phyloP scores from a whole-genome alignment of 64 coral and sea anemone genomes.

The Astreopora myriophthalma region DNA sequence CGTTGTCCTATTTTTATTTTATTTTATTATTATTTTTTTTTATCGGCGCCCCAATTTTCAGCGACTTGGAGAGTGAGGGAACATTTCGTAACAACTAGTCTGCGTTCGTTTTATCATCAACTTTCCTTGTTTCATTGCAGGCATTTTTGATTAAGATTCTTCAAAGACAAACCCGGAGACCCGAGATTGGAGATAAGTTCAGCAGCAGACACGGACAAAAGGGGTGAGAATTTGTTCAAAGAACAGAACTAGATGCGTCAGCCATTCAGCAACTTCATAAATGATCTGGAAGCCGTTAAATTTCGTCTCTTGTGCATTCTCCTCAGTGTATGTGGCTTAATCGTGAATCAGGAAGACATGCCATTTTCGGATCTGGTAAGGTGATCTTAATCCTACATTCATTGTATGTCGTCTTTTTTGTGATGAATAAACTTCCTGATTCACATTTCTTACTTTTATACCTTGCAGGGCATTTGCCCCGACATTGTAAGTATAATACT shows the following conservation, averaged over 20 bases:
- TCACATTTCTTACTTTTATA: not conserved
- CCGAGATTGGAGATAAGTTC: slow-evolving; percentile 98
- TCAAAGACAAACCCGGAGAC: slow-evolving; percentile 86
- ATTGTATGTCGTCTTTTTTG: not conserved
- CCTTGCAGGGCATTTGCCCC: slow-evolving; percentile 89
- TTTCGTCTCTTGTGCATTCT: not conserved
- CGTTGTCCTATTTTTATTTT: no score
- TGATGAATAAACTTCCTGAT: not conserved
- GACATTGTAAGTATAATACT: slow-evolving; percentile 89
- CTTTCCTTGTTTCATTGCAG: slow-evolving; percentile 16
- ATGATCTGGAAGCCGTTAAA: no score
- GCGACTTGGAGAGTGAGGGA: no score
- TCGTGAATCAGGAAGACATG: slow-evolving; percentile 97
- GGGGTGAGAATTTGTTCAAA: slow-evolving; percentile 52
- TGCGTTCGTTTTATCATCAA: no score
- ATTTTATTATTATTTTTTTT: no score
- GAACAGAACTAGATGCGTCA: no score
- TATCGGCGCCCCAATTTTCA: no score
- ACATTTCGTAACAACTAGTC: no score
- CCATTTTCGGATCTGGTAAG: slow-evolving; percentile 93
- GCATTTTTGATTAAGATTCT: slow-evolving; percentile 95
- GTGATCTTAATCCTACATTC: not conserved
- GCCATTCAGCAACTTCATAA: no score
- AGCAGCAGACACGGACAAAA: slow-evolving; percentile 98
- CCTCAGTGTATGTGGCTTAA: slow-evolving; percentile 88